Conservation (phyloP, 92 coral and sea anemone species). For the Ricordea florida region DNA sequence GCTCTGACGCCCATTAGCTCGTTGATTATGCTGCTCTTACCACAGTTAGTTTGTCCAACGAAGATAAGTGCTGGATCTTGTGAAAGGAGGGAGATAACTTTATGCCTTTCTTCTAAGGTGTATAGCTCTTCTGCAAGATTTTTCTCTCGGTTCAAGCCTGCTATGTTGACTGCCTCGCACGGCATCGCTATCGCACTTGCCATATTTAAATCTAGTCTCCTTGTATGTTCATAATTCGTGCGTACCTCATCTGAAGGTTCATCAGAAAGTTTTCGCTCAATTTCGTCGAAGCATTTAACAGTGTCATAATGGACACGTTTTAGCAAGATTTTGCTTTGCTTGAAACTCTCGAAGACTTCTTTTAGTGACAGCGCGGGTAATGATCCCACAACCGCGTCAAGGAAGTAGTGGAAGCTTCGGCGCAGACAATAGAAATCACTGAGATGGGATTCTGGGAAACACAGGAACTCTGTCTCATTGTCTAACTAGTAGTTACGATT, state of each 20-base stretch:
- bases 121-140: constrained; percentile 44
- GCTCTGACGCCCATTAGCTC: constrained; percentile 55
- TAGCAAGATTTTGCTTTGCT: constrained; percentile 30
- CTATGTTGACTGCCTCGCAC: not conserved
- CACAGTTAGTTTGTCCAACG: constrained; percentile 77
- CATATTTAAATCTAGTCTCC: not conserved
- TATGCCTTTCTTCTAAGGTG: constrained; percentile 45
- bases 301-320: constrained; percentile 47
- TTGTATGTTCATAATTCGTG: not conserved
- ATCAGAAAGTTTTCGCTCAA: not conserved
- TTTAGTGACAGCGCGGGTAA: constrained; percentile 54
- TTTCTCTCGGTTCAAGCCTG: not conserved
- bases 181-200: not conserved
- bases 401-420: too few relatives aligned
- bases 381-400: too few relatives aligned
- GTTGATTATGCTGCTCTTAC: constrained; percentile 75
- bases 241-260: not conserved
- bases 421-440: too few relatives aligned
- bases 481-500: too few relatives aligned
- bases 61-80: constrained; percentile 67
- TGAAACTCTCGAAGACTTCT: constrained; percentile 59
- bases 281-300: constrained; percentile 44
- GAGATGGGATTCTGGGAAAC: constrained; percentile 10
- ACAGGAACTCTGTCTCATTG: too few relatives aligned
- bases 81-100: constrained; percentile 39